Evolutionary conservation across 2,888 invertebrate species (phyloP).

Genomic region (Sphaeridia pumilis): DNA sequence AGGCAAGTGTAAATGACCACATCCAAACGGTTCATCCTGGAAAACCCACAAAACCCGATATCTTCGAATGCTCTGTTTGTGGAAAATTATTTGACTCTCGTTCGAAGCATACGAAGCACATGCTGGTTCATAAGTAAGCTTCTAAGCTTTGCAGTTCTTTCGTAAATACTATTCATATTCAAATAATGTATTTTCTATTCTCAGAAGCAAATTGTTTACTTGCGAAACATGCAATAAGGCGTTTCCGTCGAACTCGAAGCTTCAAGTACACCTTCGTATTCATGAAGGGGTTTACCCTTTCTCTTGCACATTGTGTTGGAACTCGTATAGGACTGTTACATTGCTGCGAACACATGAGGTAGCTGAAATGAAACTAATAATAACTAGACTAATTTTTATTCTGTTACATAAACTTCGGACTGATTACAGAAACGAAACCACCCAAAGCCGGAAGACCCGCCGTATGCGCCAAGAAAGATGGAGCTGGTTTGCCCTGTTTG

Average conservation of each 20-base stretch:
- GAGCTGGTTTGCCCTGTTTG: slow-evolving; percentile 31
- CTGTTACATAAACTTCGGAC: background rate
- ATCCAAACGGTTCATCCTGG: slow-evolving; percentile 26
- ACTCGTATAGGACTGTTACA: slow-evolving; percentile 28
- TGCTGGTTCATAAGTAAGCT: slow-evolving; percentile 32
- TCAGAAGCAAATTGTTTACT: slow-evolving; percentile 20
- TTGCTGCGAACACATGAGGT: slow-evolving; percentile 29
- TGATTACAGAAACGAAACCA: slow-evolving; percentile 13
- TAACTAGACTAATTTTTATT: background rate
- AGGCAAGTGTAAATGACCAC: slow-evolving; percentile 18
- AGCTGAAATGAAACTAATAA: slow-evolving; percentile 1
- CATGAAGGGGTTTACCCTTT: slow-evolving; percentile 32
- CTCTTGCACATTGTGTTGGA: slow-evolving; percentile 26
- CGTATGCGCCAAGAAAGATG: slow-evolving; percentile 8
- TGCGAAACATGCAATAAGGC: slow-evolving; percentile 29
- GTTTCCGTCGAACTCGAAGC: slow-evolving; percentile 32
- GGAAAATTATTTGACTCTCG: slow-evolving; percentile 29
- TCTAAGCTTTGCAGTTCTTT: slow-evolving; percentile 3
- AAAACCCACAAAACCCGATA: slow-evolving; percentile 23
- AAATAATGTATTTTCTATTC: background rate
- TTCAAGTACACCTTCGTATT: slow-evolving; percentile 31
- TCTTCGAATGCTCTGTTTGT: slow-evolving; percentile 33
- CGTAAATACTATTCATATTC: background rate
- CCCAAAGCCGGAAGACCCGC: background rate
- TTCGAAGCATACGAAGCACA: slow-evolving; percentile 30